Percentiles rank a stretch among this genome's conserved stretches.
phyloP scores from a whole-genome alignment of 2,113 vertebrate species.

The Zeus faber region DNA sequence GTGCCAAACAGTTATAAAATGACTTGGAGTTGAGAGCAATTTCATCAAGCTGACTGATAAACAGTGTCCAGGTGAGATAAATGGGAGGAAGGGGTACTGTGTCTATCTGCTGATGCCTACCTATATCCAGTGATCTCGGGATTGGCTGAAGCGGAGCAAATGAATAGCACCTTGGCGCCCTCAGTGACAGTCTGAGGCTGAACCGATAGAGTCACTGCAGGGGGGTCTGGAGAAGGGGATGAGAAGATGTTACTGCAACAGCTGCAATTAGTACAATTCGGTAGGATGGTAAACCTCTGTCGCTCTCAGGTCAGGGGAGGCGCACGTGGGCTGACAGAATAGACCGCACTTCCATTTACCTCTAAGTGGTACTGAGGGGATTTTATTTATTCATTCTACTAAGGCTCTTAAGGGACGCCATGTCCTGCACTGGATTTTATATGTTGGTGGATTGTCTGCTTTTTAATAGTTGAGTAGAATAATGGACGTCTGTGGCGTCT shows the following conservation, averaged over 20 bases:
- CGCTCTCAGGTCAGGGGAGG: neutral
- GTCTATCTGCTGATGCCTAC: constrained; percentile 63
- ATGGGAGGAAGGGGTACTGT: neutral
- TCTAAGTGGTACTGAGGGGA: neutral
- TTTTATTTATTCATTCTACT: neutral
- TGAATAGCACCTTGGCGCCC: constrained; percentile 84
- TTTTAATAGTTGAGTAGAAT: too few relatives aligned
- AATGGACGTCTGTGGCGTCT: too few relatives aligned
- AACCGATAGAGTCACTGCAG: constrained; percentile 84
- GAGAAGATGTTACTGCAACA: neutral
- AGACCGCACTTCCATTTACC: constrained; percentile 8
- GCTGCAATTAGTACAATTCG: constrained; percentile 6
- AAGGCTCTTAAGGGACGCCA: neutral
- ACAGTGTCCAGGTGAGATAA: neutral
- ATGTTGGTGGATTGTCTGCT: neutral
- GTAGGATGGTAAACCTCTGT: neutral
- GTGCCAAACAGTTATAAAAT: constrained; percentile 39
- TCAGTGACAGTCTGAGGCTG: constrained; percentile 85
- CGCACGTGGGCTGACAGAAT: too few relatives aligned
- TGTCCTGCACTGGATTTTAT: neutral
- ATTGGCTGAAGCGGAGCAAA: constrained; percentile 85
- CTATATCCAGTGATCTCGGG: constrained; percentile 88
- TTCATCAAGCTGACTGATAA: constrained; percentile 31
- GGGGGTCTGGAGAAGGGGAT: constrained; percentile 76
- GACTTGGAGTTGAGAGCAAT: constrained; percentile 29